Evolutionary conservation across 2,888 invertebrate species (phyloP).

Genomic region (Andrena marginata): DNA sequence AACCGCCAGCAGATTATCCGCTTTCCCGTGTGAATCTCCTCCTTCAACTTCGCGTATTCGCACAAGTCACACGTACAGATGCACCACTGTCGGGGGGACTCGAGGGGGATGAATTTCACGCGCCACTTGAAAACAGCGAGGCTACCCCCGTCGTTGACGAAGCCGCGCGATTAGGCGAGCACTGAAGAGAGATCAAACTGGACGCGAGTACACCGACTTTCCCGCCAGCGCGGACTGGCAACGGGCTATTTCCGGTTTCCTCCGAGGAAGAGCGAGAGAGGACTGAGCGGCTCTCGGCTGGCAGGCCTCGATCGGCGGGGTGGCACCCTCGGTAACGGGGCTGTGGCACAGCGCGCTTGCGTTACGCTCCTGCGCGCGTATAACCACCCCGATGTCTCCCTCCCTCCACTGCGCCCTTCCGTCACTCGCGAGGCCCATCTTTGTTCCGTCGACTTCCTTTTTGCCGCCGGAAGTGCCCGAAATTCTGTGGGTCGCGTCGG

Average conservation of each 20-base stretch:
- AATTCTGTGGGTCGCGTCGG: conserved; percentile 33
- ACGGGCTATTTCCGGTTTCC: conserved; percentile 66
- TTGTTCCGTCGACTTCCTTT: conserved; percentile 31
- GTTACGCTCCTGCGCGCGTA: conserved; percentile 80
- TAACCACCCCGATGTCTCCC: conserved; percentile 54
- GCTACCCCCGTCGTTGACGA: background rate
- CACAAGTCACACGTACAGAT: background rate
- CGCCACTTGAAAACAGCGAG: background rate
- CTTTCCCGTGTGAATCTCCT: background rate
- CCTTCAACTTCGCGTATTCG: background rate
- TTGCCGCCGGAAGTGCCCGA: conserved; percentile 44
- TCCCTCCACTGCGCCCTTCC: conserved; percentile 9
- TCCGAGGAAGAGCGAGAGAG: conserved; percentile 76
- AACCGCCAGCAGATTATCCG: background rate
- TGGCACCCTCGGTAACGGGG: conserved; percentile 77
- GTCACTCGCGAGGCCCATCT: conserved; percentile 15
- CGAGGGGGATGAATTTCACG: background rate
- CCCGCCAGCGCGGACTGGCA: conserved; percentile 66
- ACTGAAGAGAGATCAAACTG: background rate
- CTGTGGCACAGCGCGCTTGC: conserved; percentile 78
- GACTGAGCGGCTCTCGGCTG: conserved; percentile 77
- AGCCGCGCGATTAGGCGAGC: background rate
- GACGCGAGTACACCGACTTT: conserved; percentile 55
- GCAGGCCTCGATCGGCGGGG: conserved; percentile 76
- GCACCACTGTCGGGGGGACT: background rate